Conservation (phyloP, 1,140 invertebrate species). For the Gryllus bimaculatus region DNA sequence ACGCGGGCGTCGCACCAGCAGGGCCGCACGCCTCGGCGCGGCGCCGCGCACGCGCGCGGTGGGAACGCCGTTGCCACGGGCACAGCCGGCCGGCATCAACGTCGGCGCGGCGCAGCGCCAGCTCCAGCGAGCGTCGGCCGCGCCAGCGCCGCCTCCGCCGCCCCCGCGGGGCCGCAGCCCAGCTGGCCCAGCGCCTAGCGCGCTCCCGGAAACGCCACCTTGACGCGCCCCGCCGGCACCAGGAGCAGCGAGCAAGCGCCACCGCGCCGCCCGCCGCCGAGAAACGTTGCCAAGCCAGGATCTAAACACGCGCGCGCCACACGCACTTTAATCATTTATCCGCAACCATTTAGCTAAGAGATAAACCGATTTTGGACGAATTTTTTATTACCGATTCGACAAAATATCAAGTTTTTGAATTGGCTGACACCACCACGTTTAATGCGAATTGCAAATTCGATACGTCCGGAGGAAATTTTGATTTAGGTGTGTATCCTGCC, state of each 20-base stretch:
- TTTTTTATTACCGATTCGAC: no score
- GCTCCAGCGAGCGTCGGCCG: conserved; percentile 18
- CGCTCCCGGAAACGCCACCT: conserved; percentile 48
- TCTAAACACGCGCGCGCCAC: conserved; percentile 34
- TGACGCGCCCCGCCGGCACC: conserved; percentile 61
- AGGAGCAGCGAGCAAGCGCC: conserved; percentile 54
- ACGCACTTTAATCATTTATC: no score
- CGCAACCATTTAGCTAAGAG: no score
- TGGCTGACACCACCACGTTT: no score
- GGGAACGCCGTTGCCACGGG: no score
- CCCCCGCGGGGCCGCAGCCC: no score
- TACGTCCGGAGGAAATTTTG: no score
- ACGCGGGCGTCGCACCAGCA: neutral
- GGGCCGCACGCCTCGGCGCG: neutral
- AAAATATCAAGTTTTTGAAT: no score
- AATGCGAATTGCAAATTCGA: no score
- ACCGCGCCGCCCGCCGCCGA: conserved; percentile 55
- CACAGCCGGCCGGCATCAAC: neutral
- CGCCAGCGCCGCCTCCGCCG: neutral
- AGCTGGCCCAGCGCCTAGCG: conserved; percentile 14
- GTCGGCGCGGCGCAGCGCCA: neutral
- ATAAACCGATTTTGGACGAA: no score
- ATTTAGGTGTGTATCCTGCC: no score
- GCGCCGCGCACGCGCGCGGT: neutral
- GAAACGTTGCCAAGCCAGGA: conserved; percentile 57